Conservation (phyloP, 30 jellyfish, hydroid and myxozoan species). For the Hydractinia symbiolongicarpus region DNA sequence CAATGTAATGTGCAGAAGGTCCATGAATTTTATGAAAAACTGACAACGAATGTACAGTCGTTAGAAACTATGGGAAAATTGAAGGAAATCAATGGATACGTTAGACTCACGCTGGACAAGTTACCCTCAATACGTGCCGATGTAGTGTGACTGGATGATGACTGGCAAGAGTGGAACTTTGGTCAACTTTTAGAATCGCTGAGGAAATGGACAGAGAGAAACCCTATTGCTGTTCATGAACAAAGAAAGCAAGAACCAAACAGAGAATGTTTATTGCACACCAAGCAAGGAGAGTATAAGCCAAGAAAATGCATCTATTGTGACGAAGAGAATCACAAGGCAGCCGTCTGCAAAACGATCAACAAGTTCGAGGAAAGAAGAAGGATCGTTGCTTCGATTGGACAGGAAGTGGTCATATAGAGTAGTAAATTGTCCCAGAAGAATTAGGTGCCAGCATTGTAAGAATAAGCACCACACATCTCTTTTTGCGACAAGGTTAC, state of each 20-base stretch:
- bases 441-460: conserved; percentile 34
- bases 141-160: conserved; percentile 52
- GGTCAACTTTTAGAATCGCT: conserved; percentile 33
- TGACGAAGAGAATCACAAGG: too few relatives aligned
- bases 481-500: conserved; percentile 41
- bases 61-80: conserved; percentile 72
- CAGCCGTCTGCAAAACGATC: background rate
- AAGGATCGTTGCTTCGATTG: conserved; percentile 41
- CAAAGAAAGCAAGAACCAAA: conserved; percentile 11
- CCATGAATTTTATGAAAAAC: conserved; percentile 39
- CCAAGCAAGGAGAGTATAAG: background rate
- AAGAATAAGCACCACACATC: conserved; percentile 61
- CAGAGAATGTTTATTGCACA: background rate
- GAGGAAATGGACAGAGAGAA: conserved; percentile 44
- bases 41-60: conserved; percentile 48
- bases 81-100: conserved; percentile 42
- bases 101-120: conserved; percentile 58
- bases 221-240: conserved; percentile 33
- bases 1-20: conserved; percentile 27
- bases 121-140: conserved; percentile 52
- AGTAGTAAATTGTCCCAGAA: conserved; percentile 43
- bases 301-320: background rate
- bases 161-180: conserved; percentile 66
- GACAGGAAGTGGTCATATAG: conserved; percentile 48
- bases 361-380: conserved; percentile 33